Base-by-base conservation (phyloP, 2,888 invertebrate genomes). In the Meandrusa payeni region DNA sequence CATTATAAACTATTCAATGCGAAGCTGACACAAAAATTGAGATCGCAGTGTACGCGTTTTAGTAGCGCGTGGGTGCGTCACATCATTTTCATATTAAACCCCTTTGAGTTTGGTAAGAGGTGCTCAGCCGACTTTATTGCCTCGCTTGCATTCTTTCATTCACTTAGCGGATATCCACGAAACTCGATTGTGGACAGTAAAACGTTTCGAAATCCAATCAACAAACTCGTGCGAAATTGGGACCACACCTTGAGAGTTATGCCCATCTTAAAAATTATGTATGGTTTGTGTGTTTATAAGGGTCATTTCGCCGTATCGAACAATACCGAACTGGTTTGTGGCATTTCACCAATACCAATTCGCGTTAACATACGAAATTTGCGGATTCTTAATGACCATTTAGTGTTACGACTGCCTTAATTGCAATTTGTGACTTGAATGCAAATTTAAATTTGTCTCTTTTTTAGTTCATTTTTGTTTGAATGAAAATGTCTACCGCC, bases 81-180 rank as follows among this genome's bases (percentile, higher is more conserved):
- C 64, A 69, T 73, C 62, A 72, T 72, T 69, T 69, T 67, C 59
- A 62, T 69, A 65, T 67, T 64, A 64, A 66, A 61, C 47, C 63
- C 60, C 57, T 61, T 61, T 59, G 52, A 50, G 56, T 76, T 74
- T 66, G 58, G 62, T 69, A 72, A 62, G 58, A 49, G 46, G 41
- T 40, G 43, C 54, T 60, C 49, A 55, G 62, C 59, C 60, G 59
- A 61, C 67, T 76, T 77, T 76, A 76, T 72, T 61, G 59, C 54
- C 43, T 55, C 39, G 12, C 33, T 28, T 40, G 34, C 62, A 69
- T 74, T 74, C 69, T 70, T 69, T 63, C 48, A 51, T 54, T 69
- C 75, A 81, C 76, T 83, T 82, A 81, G 74, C 81, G 58, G 55
- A 64, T 67, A 64, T 64, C 64, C 65, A 76, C 69, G 69, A 77